Conservation (phyloP, 2,113 vertebrate genomes). For the Formicarius rufipectus region DNA sequence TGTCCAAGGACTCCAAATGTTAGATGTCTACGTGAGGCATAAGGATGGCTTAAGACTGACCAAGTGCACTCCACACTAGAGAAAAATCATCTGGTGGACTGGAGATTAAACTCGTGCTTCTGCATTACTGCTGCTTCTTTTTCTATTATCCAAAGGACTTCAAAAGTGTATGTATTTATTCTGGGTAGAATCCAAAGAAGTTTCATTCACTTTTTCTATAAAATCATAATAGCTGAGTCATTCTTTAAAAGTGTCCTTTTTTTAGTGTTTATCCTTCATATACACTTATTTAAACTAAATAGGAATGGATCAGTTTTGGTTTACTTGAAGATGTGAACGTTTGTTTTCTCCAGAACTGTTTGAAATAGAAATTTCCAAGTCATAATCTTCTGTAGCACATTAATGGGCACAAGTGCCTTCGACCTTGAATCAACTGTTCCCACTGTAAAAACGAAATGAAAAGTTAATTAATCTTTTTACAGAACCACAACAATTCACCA, state of each 20-base stretch:
- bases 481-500: not conserved
- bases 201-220: not conserved
- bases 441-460: not conserved
- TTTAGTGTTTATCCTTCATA: not conserved
- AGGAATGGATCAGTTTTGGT: not conserved
- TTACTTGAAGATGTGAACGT: not conserved
- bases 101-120: not conserved
- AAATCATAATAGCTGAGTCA: not conserved
- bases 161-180: not conserved
- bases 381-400: not conserved
- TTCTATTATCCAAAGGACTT: not conserved
- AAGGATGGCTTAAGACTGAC: not conserved
- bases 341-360: not conserved
- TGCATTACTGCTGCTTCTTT: not conserved
- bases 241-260: not conserved
- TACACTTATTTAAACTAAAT: not conserved
- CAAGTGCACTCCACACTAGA: not conserved
- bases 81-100: not conserved
- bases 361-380: not conserved
- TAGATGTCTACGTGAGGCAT: not conserved
- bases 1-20: not conserved
- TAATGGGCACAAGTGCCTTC: not conserved
- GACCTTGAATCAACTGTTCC: not conserved
- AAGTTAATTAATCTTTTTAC: not conserved
- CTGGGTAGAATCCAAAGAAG: not conserved